Conservation (phyloP, 1,140 invertebrate species). For the Thaumetopoea pityocampa region DNA sequence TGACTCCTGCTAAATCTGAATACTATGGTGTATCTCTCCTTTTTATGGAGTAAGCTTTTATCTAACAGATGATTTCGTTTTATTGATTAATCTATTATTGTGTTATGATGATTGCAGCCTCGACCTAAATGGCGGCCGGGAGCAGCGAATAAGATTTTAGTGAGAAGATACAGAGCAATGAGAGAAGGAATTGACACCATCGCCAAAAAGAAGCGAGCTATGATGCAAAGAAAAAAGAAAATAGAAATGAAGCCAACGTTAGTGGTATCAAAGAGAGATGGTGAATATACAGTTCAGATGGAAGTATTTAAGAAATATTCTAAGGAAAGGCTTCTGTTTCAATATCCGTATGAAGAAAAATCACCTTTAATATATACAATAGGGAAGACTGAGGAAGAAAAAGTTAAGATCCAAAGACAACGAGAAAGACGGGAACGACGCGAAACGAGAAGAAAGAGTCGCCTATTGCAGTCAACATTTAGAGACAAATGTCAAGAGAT, state of each 20-base stretch:
- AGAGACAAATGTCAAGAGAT: conserved; percentile 64
- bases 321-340: conserved; percentile 52
- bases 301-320: conserved; percentile 68
- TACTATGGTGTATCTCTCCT: no score
- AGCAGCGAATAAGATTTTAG: conserved; percentile 52
- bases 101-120: conserved; percentile 33
- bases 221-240: conserved; percentile 63
- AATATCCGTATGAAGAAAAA: conserved; percentile 67
- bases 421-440: conserved; percentile 53
- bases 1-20: no score
- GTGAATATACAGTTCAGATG: conserved; percentile 66
- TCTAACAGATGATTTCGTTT: conserved; percentile 1
- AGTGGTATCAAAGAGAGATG: conserved; percentile 53
- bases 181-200: conserved; percentile 53
- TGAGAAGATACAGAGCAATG: conserved; percentile 49
- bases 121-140: conserved; percentile 61
- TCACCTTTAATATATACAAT: conserved; percentile 57
- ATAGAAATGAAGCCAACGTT: conserved; percentile 60
- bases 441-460: conserved; percentile 57
- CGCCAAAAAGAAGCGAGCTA: conserved; percentile 61
- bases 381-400: conserved; percentile 64
- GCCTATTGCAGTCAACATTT: conserved; percentile 58
- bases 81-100: conserved; percentile 2
- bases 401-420: conserved; percentile 47
- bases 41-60: neutral